Conservation (phyloP, 2,888 invertebrate genomes). For the Carpatolechia fugitivella region DNA sequence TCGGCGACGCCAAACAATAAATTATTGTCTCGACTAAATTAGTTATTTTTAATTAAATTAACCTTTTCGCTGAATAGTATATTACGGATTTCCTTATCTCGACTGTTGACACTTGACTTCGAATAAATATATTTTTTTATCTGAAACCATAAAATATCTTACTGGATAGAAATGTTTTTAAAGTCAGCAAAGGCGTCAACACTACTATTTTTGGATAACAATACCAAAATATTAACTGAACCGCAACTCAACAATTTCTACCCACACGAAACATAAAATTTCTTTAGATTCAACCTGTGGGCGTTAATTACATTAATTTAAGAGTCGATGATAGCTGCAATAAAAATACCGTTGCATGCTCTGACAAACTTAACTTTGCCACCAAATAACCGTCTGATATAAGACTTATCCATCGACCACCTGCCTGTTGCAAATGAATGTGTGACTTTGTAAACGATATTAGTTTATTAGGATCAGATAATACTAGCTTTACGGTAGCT, state of each 20-base stretch:
- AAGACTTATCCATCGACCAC: not conserved
- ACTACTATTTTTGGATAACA: not conserved
- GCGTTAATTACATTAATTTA: constrained; percentile 52
- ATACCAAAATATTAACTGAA: not conserved
- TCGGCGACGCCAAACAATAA: constrained; percentile 24
- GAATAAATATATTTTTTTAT: not conserved
- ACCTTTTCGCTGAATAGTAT: not conserved
- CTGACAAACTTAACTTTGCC: constrained; percentile 11
- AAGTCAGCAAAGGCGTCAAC: not conserved
- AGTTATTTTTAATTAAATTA: constrained; percentile 23
- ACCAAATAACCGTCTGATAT: not conserved
- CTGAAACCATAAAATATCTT: not conserved
- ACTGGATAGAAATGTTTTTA: not conserved
- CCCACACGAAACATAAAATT: constrained; percentile 14
- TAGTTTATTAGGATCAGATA: constrained; percentile 47
- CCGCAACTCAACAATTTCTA: not conserved
- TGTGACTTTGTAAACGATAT: constrained; percentile 25
- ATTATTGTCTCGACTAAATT: constrained; percentile 21
- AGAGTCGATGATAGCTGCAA: constrained; percentile 31
- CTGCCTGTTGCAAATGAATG: not conserved
- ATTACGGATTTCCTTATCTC: not conserved
- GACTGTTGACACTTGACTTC: not conserved
- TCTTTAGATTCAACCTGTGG: constrained; percentile 31
- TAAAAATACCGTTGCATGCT: constrained; percentile 47
- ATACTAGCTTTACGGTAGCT: constrained; percentile 39